Conservation (phyloP, 2,113 vertebrate species). For the Oenanthe oenanthe region DNA sequence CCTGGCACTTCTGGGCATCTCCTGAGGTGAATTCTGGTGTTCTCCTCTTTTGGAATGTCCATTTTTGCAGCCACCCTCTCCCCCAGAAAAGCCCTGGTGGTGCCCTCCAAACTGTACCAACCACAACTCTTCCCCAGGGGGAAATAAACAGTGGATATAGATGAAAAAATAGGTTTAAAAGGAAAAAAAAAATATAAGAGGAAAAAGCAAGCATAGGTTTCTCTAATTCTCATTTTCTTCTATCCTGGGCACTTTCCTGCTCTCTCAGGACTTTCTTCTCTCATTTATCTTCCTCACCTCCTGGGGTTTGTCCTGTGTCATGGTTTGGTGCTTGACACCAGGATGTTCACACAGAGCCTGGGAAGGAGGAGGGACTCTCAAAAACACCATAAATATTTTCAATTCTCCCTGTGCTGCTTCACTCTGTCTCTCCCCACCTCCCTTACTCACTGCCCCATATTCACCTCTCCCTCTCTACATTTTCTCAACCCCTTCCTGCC, state of each 20-base stretch:
- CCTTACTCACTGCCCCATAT: neutral
- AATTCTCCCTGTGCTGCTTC: neutral
- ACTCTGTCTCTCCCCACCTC: neutral
- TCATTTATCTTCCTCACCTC: neutral
- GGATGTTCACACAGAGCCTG: neutral
- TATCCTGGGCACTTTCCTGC: neutral
- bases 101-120: neutral
- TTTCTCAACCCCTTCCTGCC: neutral
- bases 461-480: neutral
- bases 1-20: neutral
- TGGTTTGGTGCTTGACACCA: rapidly evolving
- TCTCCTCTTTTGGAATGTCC: neutral
- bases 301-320: neutral
- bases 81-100: neutral
- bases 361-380: neutral
- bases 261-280: neutral
- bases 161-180: neutral
- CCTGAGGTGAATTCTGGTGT: neutral
- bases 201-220: neutral
- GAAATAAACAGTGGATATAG: neutral
- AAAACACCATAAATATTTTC: neutral
- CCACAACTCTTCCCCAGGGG: neutral
- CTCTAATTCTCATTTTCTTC: neutral
- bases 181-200: neutral
- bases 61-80: neutral